Conservation (phyloP, 1,140 invertebrate genomes). For the Tyrophagus putrescentiae region DNA sequence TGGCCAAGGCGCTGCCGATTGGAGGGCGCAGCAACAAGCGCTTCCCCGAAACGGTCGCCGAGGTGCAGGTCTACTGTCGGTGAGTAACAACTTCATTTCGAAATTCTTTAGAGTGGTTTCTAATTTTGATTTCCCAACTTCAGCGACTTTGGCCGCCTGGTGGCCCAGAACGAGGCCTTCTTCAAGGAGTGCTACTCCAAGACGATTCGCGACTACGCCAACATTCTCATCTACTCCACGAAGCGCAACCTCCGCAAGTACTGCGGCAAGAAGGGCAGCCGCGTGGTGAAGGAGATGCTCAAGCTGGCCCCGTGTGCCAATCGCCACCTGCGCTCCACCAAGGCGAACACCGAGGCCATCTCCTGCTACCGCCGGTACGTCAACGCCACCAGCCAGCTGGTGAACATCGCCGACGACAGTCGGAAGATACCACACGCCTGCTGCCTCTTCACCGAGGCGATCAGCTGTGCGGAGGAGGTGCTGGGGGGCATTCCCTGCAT, state of each 20-base stretch:
- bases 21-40: not conserved
- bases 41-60: not conserved
- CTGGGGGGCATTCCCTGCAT: not conserved
- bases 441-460: not conserved
- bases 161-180: not conserved
- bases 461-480: slow-evolving; percentile 1
- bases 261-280: not conserved
- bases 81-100: too few relatives aligned
- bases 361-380: not conserved
- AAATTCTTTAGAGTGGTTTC: not conserved
- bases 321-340: not conserved
- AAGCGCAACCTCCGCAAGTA: not conserved
- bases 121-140: not conserved
- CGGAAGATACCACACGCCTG: not conserved
- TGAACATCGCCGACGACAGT: not conserved
- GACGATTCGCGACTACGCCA: not conserved
- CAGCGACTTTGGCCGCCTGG: not conserved
- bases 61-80: not conserved
- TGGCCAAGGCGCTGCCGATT: not conserved
- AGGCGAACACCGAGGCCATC: too few relatives aligned
- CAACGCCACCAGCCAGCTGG: not conserved
- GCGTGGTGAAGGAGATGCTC: not conserved
- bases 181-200: not conserved
- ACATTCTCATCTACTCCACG: not conserved
- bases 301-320: not conserved